phyloP scores from a whole-genome alignment of 2,888 invertebrate genomes.

The Glyphotaelius pellucidus region DNA sequence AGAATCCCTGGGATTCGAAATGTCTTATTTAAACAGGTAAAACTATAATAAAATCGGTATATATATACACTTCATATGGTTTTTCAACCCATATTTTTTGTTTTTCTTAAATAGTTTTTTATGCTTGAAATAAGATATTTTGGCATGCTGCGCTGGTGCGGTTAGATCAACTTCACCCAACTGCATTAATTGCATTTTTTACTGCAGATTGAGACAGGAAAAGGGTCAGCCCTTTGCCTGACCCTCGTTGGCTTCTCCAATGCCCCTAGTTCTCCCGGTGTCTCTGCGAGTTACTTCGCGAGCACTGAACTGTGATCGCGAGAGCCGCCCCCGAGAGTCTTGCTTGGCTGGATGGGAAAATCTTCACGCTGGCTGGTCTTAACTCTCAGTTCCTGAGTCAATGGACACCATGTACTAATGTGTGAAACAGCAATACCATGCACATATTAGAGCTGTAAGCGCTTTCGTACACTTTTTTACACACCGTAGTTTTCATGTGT shows the following conservation, averaged over 20 bases:
- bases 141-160: background rate
- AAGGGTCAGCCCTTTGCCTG: background rate
- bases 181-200: background rate
- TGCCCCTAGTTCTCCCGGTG: background rate
- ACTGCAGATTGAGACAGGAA: background rate
- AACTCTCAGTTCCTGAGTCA: background rate
- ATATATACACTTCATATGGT: no score
- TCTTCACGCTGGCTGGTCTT: conserved; percentile 44
- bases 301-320: conserved; percentile 28
- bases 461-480: conserved; percentile 38
- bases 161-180: background rate
- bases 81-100: background rate
- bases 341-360: conserved; percentile 64
- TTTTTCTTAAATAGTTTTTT: background rate
- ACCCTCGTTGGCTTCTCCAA: background rate
- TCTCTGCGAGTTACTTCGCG: conserved; percentile 12
- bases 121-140: background rate
- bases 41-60: no score
- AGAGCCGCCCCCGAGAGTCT: conserved; percentile 44
- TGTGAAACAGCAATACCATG: conserved; percentile 5
- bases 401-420: conserved; percentile 18
- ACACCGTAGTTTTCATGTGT: background rate
- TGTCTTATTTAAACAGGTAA: no score
- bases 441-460: background rate
- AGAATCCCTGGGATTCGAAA: no score